phyloP scores from a whole-genome alignment of 2,113 vertebrate genomes.

The Rhegmatorhina hoffmannsi region DNA sequence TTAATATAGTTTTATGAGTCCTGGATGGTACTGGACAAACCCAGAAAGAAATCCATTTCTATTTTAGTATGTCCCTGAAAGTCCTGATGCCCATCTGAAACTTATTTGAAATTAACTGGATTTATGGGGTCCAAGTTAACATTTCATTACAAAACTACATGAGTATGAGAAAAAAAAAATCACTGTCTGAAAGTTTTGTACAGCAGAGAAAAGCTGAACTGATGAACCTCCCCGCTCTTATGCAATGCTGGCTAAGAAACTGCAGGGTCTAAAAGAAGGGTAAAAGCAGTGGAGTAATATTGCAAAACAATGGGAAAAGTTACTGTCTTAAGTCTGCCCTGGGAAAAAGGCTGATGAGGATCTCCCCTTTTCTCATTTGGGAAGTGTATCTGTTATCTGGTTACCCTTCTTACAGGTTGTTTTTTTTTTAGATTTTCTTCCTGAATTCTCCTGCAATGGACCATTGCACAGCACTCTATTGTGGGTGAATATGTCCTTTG shows the following conservation, averaged over 20 bases:
- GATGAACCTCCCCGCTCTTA: not conserved
- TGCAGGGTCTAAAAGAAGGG: not conserved
- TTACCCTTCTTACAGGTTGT: not conserved
- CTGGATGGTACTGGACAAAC: constrained; percentile 5
- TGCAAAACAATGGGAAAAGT: not conserved
- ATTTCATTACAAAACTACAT: not conserved
- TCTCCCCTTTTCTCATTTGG: not conserved
- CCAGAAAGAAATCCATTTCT: not conserved
- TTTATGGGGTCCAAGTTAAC: not conserved
- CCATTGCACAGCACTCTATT: not conserved
- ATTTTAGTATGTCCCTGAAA: not conserved
- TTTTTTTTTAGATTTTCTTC: not conserved
- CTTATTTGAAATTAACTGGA: constrained; percentile 13
- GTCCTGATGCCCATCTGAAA: not conserved
- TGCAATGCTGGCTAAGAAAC: not conserved
- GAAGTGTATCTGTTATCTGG: not conserved
- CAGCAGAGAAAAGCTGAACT: not conserved
- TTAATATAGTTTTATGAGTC: constrained; percentile 14
- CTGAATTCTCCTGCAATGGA: not conserved
- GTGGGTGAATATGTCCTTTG: not conserved
- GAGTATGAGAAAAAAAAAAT: not conserved
- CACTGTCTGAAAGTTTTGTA: not conserved
- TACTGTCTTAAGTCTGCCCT: not conserved
- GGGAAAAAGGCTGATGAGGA: not conserved
- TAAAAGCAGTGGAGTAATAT: not conserved